Evolutionary conservation across 2,888 invertebrate species (phyloP), one percentile per base, ranked within the genome.

Genomic region (Trichopoda pennipes): DNA sequence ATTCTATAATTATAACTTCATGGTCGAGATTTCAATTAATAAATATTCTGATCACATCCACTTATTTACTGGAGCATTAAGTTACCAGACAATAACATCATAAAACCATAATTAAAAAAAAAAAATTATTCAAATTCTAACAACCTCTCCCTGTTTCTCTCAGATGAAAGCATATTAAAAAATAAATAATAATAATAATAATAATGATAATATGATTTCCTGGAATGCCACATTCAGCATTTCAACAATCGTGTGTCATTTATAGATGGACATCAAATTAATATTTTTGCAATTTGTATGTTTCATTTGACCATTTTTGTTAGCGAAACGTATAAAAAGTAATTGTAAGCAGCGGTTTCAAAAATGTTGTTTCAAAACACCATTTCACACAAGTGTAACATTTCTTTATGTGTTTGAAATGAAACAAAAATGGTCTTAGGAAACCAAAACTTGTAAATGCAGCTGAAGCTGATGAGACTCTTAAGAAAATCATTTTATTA

Each of bases 61-160:
- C 2, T 4, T 1, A 17, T 73, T 17, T 64, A 32, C n/a, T 38
- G 12, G 4, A 63, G 19, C 55, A 35, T 56, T 63, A 38, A 23
- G 35, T n/a, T 14, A 74, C 53, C 23, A 8, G 28, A 58, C 38
- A 75, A 66, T 75, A 51, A 66, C 60, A 53, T 42, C 58, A 75
- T 75, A 51, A 66, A 68, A 53, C 51, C 58, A 75, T 75, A 66
- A 51, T 60, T 68, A 64, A 16, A 23, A 49, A 38, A 49, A 38
- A 49, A 77, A 77, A 70, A 70, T 70, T 64, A 77, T 77, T 70
- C 70, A 70, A 70, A 77, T 70, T 77, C 77, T 70, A 70, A 77
- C 70, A 70, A 49, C 35, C 64, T 77, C 56, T 35, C 17, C 17
- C 19, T 38, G 23, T 44, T 23, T 77, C 56, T 35, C 17, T 16